Base-by-base conservation (phyloP, 1,140 invertebrate species). In the Sogatella furcifera region DNA sequence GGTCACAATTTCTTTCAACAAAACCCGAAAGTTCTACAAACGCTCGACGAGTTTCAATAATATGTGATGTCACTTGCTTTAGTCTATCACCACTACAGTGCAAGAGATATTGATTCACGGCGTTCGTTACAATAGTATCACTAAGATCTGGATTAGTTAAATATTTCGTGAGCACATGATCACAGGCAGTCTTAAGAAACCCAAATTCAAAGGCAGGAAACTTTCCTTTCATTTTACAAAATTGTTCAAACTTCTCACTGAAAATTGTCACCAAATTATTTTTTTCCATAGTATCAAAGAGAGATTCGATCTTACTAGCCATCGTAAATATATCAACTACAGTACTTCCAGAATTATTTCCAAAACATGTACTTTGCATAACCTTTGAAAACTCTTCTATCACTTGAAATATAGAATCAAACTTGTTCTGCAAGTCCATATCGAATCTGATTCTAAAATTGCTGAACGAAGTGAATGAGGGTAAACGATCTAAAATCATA, bases 361-460 rank as follows among this genome's bases (percentile, higher is more conserved):
- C 72, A 64, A 72, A 59, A 13, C 11, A 3, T 21, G 11, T 15
- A 21, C 24, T 19, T 22, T 53, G 1, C 60, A 62, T 28, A 46
- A 59, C 46, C 38, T 56, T 38, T 19, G 49, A 21, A 57, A 55
- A 6, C 8, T 55, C 10, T 41, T 61, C 28, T 43, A 54, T 66
- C 69, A 89, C 89, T 91, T 83, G 22, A 53, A 95, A 38, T 38
- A 38, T 38, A 38, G 34, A 38, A 38, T 38, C 34, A 38, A 38
- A 38, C 34, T 38, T 38, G 34, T 38, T 38, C 34, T 38, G 34
- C 34, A 38, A 38, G 34, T 38, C 34, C 34, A 38, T 38, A 38
- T 38, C 34, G 34, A 38, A 38, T 38, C 34, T 38, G 34, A 38
- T 38, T 38, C 34, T 38, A 38, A 8, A 38, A 38, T 38, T 10